Percentiles rank a stretch among this genome's conserved stretches.
Evolutionary conservation across 2,113 vertebrate species (phyloP).

Genomic region (Desmodus rotundus): DNA sequence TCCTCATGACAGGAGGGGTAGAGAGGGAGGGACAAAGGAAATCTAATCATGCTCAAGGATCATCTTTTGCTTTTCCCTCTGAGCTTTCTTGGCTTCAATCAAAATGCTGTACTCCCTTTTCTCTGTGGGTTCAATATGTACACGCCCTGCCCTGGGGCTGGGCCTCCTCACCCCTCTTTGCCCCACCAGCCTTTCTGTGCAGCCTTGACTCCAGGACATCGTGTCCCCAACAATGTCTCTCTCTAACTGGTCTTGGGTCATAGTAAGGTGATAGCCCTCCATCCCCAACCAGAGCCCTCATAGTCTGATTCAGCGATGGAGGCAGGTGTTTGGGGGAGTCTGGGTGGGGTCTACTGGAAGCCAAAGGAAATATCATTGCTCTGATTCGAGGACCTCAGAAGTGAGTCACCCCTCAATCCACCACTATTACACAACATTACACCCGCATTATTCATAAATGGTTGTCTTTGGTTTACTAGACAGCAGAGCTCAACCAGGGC

Average conservation of each 20-base stretch:
- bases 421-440: not conserved
- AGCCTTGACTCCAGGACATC: not conserved
- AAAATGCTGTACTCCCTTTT: not conserved
- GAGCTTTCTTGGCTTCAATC: not conserved
- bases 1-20: not conserved
- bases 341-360: not conserved
- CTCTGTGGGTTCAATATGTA: not conserved
- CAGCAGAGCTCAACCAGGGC: slow-evolving; percentile 37
- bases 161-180: not conserved
- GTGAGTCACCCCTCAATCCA: slow-evolving; percentile 44
- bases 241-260: not conserved
- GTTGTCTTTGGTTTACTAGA: slow-evolving; percentile 39
- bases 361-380: slow-evolving; percentile 57
- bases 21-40: not conserved
- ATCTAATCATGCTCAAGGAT: not conserved
- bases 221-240: not conserved
- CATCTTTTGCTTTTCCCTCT: not conserved
- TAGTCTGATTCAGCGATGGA: slow-evolving; percentile 22
- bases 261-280: not conserved
- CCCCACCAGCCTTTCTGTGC: not conserved
- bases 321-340: slow-evolving; percentile 33
- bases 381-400: slow-evolving; percentile 37
- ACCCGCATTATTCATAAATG: slow-evolving; percentile 3
- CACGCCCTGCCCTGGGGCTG: not conserved
- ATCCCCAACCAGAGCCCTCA: not conserved